These are phyloP conservation scores for Phymanthus crucifer DNA, from an alignment of 92 coral and sea anemone species.

Conservation along the genomic window DNA sequence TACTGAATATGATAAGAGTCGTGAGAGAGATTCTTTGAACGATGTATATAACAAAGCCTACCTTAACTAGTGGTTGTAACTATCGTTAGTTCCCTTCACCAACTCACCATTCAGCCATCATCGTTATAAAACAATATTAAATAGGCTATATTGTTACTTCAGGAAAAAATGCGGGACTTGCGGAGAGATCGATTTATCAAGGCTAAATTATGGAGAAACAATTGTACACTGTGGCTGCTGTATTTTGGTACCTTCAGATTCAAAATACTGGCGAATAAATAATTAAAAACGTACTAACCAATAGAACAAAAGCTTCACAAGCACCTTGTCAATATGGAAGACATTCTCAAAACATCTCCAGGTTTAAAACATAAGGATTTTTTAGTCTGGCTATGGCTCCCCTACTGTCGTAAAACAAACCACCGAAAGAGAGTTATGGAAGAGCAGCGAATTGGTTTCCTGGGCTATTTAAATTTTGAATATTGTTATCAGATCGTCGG, in stretches of 20 bases:
- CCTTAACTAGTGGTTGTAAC: not conserved
- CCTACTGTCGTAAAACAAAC: not conserved
- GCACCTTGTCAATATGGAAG: constrained; percentile 8
- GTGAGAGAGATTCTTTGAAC: not conserved
- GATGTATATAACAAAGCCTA: not conserved
- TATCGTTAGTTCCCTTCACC: not conserved
- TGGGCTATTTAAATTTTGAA: no score
- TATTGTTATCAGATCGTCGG: no score
- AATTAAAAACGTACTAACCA: constrained; percentile 20
- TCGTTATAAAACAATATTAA: not conserved
- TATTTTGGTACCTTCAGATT: constrained; percentile 11
- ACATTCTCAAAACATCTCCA: constrained; percentile 14
- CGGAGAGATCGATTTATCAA: not conserved
- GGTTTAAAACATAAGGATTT: not conserved
- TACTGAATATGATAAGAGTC: not conserved
- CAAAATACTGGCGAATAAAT: constrained; percentile 24
- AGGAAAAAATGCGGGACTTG: not conserved
- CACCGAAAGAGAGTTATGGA: not conserved
- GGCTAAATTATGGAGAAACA: not conserved
- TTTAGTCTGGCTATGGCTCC: not conserved
- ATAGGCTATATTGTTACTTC: not conserved
- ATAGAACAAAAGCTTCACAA: not conserved
- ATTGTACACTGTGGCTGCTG: not conserved
- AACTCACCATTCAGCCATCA: not conserved
- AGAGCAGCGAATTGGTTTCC: no score